Percentiles rank a stretch among this genome's conserved stretches.
Evolutionary conservation across 2,113 vertebrate genomes (phyloP).

Genomic region (Pterophyllum scalare): DNA sequence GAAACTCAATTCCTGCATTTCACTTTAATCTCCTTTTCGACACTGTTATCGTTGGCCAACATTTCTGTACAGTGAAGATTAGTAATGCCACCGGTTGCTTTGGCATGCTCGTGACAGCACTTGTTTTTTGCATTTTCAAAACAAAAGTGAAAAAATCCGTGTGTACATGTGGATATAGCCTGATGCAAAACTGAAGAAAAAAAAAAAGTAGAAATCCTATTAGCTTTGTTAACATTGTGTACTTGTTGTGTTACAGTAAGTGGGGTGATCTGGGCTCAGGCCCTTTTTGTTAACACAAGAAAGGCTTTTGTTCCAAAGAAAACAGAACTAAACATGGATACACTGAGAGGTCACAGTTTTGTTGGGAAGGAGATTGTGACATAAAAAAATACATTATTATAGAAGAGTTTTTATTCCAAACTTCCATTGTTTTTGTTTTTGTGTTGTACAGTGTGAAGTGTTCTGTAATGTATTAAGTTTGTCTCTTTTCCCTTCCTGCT

Average conservation of each 20-base stretch:
- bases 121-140: too few species aligned
- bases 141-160: too few species aligned
- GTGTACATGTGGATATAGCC: too few species aligned
- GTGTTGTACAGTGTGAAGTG: neutral
- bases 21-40: too few species aligned
- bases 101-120: neutral
- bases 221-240: too few species aligned
- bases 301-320: too few species aligned
- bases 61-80: neutral
- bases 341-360: neutral
- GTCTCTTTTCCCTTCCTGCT: neutral
- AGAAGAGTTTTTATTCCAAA: neutral
- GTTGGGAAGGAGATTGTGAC: neutral
- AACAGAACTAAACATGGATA: neutral
- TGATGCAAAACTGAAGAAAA: too few species aligned
- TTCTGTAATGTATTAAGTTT: neutral
- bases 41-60: neutral
- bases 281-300: too few species aligned
- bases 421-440: neutral
- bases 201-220: too few species aligned
- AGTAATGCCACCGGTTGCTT: neutral
- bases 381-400: rapidly evolving
- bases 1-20: too few species aligned
- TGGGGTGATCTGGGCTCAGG: too few species aligned
- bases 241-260: too few species aligned